phyloP scores from a whole-genome alignment of 2,797 vertebrate species.

The Megalops cyprinoides region DNA sequence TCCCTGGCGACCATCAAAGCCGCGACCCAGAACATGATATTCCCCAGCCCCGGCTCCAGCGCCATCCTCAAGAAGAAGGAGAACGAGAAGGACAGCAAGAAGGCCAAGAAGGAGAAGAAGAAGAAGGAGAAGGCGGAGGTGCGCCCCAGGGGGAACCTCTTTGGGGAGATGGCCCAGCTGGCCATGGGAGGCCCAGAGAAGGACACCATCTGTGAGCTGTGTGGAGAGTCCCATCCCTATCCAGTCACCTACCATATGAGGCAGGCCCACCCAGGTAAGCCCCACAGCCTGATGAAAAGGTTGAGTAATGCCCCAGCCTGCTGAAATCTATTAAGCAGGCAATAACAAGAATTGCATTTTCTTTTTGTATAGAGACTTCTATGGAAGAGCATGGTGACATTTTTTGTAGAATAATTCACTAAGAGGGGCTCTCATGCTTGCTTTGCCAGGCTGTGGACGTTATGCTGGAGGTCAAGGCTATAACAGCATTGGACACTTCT shows the following conservation, averaged over 20 bases:
- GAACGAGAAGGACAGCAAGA: constrained; percentile 93
- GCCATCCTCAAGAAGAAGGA: constrained; percentile 97
- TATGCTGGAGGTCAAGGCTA: constrained; percentile 98
- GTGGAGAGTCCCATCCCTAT: constrained; percentile 96
- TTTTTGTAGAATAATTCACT: no score
- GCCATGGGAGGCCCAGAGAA: constrained; percentile 97
- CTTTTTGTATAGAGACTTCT: neutral
- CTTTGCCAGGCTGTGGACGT: constrained; percentile 88
- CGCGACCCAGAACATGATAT: constrained; percentile 99
- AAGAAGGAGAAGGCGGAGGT: constrained; percentile 94
- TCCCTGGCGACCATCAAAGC: constrained; percentile 98
- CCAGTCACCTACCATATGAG: constrained; percentile 99
- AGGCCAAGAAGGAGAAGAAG: constrained; percentile 97
- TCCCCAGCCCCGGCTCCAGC: constrained; percentile 97
- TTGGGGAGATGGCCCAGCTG: constrained; percentile 98
- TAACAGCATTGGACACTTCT: constrained; percentile 98
- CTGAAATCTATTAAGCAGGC: neutral
- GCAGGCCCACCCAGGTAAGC: constrained; percentile 94
- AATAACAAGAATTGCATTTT: neutral
- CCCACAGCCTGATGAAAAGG: neutral
- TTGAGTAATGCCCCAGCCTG: neutral
- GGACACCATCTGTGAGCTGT: constrained; percentile 97
- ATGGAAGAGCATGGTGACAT: neutral
- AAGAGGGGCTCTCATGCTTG: constrained; percentile 11
- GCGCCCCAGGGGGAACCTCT: constrained; percentile 93